Conservation (phyloP, 2,797 vertebrate genomes). For the Thripadectes ignobilis region DNA sequence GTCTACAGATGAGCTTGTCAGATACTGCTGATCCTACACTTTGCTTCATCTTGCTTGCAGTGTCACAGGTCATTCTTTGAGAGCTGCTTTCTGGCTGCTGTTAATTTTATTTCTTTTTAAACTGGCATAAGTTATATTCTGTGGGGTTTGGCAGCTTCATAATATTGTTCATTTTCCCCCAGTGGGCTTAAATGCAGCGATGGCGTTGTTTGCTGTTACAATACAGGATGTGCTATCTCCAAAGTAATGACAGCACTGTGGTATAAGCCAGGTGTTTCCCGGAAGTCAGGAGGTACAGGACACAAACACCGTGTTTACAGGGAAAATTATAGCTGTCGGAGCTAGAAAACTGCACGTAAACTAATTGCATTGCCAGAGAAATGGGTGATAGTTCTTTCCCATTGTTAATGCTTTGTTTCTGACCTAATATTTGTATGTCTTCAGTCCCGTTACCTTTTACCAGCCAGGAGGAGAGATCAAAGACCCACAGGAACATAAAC, state of each 20-base stretch:
- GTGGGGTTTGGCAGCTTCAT: background rate
- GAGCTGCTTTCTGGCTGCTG: background rate
- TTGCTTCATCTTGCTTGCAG: background rate
- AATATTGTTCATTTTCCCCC: background rate
- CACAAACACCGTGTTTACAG: background rate
- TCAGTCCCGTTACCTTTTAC: background rate
- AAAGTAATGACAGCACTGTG: background rate
- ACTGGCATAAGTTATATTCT: background rate
- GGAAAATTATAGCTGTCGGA: background rate
- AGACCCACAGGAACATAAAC: background rate
- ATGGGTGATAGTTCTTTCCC: conserved; percentile 6
- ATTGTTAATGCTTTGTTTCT: conserved; percentile 3
- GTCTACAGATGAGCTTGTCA: background rate
- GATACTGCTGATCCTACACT: rapidly evolving
- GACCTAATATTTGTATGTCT: background rate
- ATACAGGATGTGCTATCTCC: conserved; percentile 63
- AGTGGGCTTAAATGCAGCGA: background rate
- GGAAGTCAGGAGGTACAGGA: conserved; percentile 46
- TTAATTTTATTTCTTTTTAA: background rate
- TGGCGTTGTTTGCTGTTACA: conserved; percentile 41
- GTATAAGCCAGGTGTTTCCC: conserved; percentile 76
- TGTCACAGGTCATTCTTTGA: background rate
- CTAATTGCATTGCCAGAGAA: background rate
- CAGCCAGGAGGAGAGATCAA: background rate
- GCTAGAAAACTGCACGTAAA: conserved; percentile 1